phyloP scores from a whole-genome alignment of 1,140 invertebrate genomes.

The Bombus ignitus region DNA sequence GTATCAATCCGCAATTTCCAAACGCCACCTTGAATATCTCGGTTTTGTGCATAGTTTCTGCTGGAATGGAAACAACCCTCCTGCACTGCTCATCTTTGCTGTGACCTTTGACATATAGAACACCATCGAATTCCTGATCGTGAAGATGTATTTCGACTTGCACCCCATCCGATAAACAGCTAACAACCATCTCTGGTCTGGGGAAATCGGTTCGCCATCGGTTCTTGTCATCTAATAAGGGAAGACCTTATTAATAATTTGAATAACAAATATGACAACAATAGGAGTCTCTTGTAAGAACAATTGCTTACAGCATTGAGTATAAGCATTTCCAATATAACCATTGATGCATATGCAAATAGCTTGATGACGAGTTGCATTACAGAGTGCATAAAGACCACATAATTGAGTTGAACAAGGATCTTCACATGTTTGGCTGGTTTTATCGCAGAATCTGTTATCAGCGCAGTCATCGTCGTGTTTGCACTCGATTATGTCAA shows the following conservation, averaged over 20 bases:
- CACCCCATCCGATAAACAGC: slow-evolving; percentile 95
- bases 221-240: slow-evolving; percentile 75
- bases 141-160: slow-evolving; percentile 92
- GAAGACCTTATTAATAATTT: background rate
- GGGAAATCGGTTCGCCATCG: slow-evolving; percentile 91
- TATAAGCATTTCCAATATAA: slow-evolving; percentile 87
- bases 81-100: slow-evolving; percentile 96
- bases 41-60: slow-evolving; percentile 85
- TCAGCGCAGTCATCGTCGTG: slow-evolving; percentile 90
- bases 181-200: slow-evolving; percentile 92
- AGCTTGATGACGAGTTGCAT: slow-evolving; percentile 89
- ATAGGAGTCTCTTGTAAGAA: slow-evolving; percentile 14
- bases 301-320: slow-evolving; percentile 85
- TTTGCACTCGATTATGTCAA: slow-evolving; percentile 86
- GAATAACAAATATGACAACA: background rate
- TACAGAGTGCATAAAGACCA: slow-evolving; percentile 90
- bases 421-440: slow-evolving; percentile 88
- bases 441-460: slow-evolving; percentile 88
- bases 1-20: slow-evolving; percentile 94
- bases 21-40: slow-evolving; percentile 95
- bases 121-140: slow-evolving; percentile 92
- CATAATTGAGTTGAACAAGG: slow-evolving; percentile 89
- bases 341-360: slow-evolving; percentile 89
- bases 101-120: slow-evolving; percentile 96
- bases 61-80: slow-evolving; percentile 88